Evolutionary conservation across 2,797 vertebrate species (phyloP).

Genomic region (Lerista edwardsae): DNA sequence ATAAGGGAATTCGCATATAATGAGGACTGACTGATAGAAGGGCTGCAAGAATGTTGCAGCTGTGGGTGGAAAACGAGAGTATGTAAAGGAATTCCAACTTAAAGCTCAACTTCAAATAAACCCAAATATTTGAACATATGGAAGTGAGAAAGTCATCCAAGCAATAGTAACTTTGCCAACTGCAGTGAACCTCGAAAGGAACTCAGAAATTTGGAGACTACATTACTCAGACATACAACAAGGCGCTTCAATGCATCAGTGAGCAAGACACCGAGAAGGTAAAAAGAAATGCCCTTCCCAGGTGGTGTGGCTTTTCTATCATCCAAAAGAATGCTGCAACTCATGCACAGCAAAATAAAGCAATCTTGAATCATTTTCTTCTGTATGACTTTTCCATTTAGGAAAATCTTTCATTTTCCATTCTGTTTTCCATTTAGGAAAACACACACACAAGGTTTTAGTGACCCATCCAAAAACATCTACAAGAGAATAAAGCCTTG

Average conservation of each 20-base stretch:
- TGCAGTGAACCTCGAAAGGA: background rate
- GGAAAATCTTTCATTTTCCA: conserved; percentile 21
- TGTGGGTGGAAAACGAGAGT: conserved; percentile 9
- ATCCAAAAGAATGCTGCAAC: conserved; percentile 28
- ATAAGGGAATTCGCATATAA: too few species aligned
- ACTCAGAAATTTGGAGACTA: conserved; percentile 14
- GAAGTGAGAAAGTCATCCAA: conserved; percentile 26
- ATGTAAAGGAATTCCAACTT: background rate
- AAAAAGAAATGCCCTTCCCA: background rate
- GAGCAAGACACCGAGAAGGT: background rate
- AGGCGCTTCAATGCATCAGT: background rate
- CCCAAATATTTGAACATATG: conserved; percentile 26
- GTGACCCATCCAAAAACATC: conserved; percentile 20
- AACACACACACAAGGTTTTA: background rate
- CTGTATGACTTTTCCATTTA: background rate
- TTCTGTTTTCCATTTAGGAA: conserved; percentile 22
- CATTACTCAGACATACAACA: background rate
- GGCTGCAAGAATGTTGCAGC: background rate
- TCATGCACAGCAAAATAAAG: conserved; percentile 32
- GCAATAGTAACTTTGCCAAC: conserved; percentile 32
- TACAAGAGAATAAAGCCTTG: conserved; percentile 8
- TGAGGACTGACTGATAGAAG: too few species aligned
- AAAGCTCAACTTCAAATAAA: conserved; percentile 38
- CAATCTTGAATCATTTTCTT: conserved; percentile 49
- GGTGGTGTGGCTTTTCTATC: background rate